Base-by-base conservation (phyloP, 2,888 invertebrate genomes). In the Euzetes globulus region DNA sequence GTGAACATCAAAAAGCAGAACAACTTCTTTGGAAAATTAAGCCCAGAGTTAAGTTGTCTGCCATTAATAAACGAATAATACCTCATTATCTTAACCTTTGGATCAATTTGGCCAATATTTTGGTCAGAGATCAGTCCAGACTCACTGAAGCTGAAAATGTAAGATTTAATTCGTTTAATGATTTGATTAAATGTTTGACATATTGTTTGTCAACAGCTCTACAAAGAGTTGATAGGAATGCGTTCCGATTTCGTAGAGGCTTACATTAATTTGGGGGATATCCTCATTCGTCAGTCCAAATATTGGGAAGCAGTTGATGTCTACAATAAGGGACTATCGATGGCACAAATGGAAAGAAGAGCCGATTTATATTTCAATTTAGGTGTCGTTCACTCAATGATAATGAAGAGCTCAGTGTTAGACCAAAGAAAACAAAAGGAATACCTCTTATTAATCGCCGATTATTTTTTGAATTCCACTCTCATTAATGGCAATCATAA, bases 41-140 rank as follows among this genome's bases (percentile, higher is more conserved):
- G 27, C 74, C 74, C 7, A 52, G 45, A 45, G 92, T 92, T 81
- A 91, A 92, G 17, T 95, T 95, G 4, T 93, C 94, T 82, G 91
- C 91, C 27, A 96, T 96, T 85, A 94, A 94, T 82, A 92, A 96
- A 0, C 87, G 95, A 77, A 92, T 96, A 79, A 95, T 95, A 0
- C 96, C 96, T 0, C 94, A 93, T 83, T 94, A 96, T 84, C 85
- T 97, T 74, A 96, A 95, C 83, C 95, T 96, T 1, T 96, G 94
- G 83, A 87, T 96, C 72, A 96, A 95, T 84, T 86, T 96, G 78
- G 96, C 94, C 1, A 95, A 94, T 84, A 86, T 97, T 79, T 93
- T 96, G 81, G 92, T 95, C 7, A 91, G 92, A 81, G 94, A 96
- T 83, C 89, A 90, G 37, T 92, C 93, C 3, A 86, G 96, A 73